phyloP scores from a whole-genome alignment of 2,113 vertebrate genomes.

The Nicator chloris region DNA sequence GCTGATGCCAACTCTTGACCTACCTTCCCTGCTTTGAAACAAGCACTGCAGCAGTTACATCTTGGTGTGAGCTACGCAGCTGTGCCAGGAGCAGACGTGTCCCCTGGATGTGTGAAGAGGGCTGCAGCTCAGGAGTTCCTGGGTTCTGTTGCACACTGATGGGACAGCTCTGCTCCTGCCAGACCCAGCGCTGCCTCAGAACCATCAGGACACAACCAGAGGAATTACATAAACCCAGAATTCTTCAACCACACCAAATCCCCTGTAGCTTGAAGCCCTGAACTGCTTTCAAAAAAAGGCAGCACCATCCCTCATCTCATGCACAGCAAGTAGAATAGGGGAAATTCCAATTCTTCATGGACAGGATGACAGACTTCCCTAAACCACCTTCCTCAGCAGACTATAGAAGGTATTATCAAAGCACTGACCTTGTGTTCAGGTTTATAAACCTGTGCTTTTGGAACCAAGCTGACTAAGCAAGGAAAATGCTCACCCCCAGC shows the following conservation, averaged over 20 bases:
- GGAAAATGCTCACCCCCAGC: neutral
- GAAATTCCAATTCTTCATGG: neutral
- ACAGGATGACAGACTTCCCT: neutral
- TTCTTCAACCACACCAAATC: neutral
- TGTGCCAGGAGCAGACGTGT: neutral
- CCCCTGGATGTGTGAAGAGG: neutral
- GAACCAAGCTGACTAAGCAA: neutral
- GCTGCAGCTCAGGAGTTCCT: neutral
- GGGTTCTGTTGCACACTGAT: neutral
- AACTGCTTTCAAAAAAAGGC: neutral
- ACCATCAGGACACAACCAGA: neutral
- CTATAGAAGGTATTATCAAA: neutral
- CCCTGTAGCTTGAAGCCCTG: neutral
- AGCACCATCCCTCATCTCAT: neutral
- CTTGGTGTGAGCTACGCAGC: neutral
- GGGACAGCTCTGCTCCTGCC: neutral
- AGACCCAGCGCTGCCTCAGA: fast-evolving
- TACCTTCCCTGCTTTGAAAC: neutral
- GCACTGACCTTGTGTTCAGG: neutral
- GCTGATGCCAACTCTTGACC: neutral
- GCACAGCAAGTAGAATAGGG: neutral
- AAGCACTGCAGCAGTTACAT: neutral
- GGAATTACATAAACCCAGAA: neutral
- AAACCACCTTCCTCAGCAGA: neutral
- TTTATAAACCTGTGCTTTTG: neutral